These are phyloP conservation scores for Drosophila basisetae DNA, from an alignment of 2,888 invertebrate species.

Conservation along the genomic window DNA sequence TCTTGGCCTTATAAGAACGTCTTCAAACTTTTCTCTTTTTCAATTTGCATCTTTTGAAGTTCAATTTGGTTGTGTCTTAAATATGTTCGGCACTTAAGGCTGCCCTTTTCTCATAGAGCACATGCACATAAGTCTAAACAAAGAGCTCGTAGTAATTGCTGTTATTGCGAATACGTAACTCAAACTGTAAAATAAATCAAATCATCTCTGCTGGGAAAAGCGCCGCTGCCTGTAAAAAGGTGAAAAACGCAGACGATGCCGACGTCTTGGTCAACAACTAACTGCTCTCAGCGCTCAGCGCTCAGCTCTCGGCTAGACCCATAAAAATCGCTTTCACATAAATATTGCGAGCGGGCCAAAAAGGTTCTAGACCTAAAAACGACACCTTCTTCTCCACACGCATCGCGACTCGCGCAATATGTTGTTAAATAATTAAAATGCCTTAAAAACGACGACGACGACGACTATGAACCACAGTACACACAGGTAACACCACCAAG, in stretches of 20 bases:
- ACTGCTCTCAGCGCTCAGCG: constrained; percentile 3
- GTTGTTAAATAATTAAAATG: constrained; percentile 80
- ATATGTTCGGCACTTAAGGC: not conserved
- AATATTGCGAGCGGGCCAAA: constrained; percentile 51
- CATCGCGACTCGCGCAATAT: constrained; percentile 54
- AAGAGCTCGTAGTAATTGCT: constrained; percentile 11
- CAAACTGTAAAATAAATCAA: constrained; percentile 68
- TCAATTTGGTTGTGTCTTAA: not conserved
- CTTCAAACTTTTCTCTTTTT: not conserved
- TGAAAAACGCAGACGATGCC: not conserved
- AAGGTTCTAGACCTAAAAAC: constrained; percentile 67
- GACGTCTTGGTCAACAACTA: constrained; percentile 24
- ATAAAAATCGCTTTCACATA: constrained; percentile 72
- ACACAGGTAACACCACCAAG: not conserved
- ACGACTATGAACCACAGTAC: not conserved
- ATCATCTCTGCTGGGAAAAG: constrained; percentile 41
- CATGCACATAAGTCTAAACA: not conserved
- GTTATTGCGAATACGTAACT: constrained; percentile 46
- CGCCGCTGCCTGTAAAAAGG: constrained; percentile 57
- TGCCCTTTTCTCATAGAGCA: constrained; percentile 7
- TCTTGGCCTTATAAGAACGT: not conserved
- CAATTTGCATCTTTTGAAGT: not conserved
- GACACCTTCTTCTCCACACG: constrained; percentile 54
- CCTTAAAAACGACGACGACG: constrained; percentile 38
- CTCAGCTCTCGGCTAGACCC: constrained; percentile 27